Conservation (phyloP, 1,140 invertebrate species). For the Calosoma granatense region DNA sequence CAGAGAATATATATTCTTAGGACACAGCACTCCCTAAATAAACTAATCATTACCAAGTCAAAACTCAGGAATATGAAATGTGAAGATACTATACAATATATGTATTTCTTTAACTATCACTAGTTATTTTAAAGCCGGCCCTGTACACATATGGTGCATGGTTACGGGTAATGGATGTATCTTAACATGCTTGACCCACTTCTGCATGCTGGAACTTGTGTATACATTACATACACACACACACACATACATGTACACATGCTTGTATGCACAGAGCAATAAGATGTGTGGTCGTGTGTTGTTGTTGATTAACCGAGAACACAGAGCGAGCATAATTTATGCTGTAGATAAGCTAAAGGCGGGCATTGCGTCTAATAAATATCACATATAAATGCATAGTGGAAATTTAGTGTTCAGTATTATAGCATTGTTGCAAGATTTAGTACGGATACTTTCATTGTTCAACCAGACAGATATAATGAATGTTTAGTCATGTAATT, state of each 20-base stretch:
- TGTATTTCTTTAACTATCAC: no score
- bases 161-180: background rate
- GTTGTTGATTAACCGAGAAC: background rate
- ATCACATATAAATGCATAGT: background rate
- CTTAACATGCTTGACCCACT: background rate
- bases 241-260: background rate
- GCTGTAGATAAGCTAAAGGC: background rate
- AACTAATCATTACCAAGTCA: no score
- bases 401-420: background rate
- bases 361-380: background rate
- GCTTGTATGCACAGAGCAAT: background rate
- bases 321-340: background rate
- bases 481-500: no score
- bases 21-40: no score
- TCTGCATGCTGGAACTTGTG: background rate
- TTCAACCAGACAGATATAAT: background rate
- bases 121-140: no score
- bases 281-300: background rate
- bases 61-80: no score
- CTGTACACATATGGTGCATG: no score
- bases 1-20: no score
- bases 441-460: background rate
- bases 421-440: background rate
- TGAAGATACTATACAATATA: no score
- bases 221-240: slow-evolving; percentile 1